Conservation (phyloP, 2,113 vertebrate genomes). For the Thomomys bottae region DNA sequence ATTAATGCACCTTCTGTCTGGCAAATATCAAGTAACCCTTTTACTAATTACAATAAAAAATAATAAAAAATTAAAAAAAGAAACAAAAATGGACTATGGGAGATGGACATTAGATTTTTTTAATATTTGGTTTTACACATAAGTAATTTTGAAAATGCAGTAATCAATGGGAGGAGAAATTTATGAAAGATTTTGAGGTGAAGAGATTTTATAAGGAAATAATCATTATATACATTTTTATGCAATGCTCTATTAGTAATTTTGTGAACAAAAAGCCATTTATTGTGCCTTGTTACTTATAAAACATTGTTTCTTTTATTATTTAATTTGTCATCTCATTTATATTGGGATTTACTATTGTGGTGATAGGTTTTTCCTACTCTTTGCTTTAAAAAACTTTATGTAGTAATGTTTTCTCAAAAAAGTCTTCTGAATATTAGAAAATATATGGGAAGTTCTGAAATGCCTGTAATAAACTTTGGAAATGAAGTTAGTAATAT, state of each 20-base stretch:
- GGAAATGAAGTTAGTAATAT: background rate
- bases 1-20: too few species aligned
- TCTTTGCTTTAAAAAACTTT: background rate
- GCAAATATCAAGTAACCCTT: too few species aligned
- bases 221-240: too few species aligned
- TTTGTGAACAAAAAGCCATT: too few species aligned
- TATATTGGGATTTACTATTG: background rate
- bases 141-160: background rate
- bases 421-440: background rate
- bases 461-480: background rate
- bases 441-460: background rate
- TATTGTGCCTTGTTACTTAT: too few species aligned
- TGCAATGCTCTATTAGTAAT: too few species aligned
- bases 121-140: background rate
- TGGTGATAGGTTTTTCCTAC: background rate
- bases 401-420: background rate
- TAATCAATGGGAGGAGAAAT: background rate
- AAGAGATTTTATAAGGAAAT: background rate
- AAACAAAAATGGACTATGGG: background rate
- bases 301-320: background rate
- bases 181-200: accelerated
- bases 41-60: too few species aligned
- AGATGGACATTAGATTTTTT: too few species aligned
- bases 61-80: too few species aligned
- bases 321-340: background rate